Base-by-base conservation (phyloP, 2,113 vertebrate genomes). In the Labeo catla region DNA sequence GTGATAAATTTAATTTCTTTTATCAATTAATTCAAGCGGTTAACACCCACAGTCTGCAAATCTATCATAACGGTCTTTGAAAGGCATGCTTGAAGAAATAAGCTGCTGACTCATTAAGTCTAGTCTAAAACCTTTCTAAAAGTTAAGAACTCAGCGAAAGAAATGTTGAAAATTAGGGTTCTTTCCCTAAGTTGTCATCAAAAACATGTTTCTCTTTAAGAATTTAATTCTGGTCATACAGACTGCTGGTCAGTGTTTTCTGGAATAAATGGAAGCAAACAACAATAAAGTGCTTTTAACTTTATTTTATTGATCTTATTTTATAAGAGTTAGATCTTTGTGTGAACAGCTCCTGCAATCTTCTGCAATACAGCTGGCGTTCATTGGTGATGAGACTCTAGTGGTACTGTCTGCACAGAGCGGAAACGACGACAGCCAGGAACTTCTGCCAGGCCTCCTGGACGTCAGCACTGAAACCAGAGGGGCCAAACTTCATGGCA, bases 391-490 rank as follows among this genome's bases (percentile, higher is more conserved):
- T 65, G 43, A 78, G 45, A 36, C 19, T 74, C 45, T 76, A 89
- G 54, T 84, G 50, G 66, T 88, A 86, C 68, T 85, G 79, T 63
- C 21, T 87, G 28, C 79, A 12, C 43, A 82, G 73, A 43, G 63
- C 88, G 21, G 72, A 81, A 16, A 81, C 85, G 39, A 63, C 39
- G 2, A 23, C 82, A 68, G 5, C 0, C 81, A 91, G 70, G 57
- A 91, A 87, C 49, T 91, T 91, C 80, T 88, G 83, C 87, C 83
- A 90, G 19, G 87, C 59, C 12, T 86, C 83, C 34, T 91, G 89
- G 10, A 79, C 6, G 4, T 87, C 74, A 84, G 84, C 0, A 39
- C 2, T 86, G 86, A 89, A 89, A n/a, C 5, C 66, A 16, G 77
- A 11, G 19, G 52, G 81, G 6, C 88, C 88, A 36, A 88, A 47